Percentiles rank a stretch among this genome's conserved stretches.
Evolutionary conservation across 2,888 invertebrate species (phyloP).

Genomic region (Agriopis aurantiaria): DNA sequence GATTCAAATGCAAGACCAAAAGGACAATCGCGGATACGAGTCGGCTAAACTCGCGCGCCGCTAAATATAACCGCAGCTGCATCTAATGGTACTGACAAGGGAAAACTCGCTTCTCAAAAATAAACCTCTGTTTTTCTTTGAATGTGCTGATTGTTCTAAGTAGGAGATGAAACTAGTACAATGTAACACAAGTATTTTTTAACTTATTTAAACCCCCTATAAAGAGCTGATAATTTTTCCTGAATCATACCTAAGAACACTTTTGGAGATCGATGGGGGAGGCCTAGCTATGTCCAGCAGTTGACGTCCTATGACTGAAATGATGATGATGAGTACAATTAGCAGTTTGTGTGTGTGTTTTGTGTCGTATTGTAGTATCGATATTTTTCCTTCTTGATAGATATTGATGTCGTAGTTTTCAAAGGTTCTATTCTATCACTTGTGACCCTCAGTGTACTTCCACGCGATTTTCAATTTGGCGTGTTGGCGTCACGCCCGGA

Average conservation of each 20-base stretch:
- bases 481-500: slow-evolving; percentile 45
- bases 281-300: no score
- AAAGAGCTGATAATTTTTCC: no score
- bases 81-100: slow-evolving; percentile 29
- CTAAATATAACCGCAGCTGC: slow-evolving; percentile 34
- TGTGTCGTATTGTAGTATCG: no score
- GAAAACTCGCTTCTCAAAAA: slow-evolving; percentile 6
- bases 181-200: no score
- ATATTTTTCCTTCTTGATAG: no score
- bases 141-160: not conserved
- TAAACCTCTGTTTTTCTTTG: not conserved
- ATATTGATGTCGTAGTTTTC: not conserved
- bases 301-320: no score
- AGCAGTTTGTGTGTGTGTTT: no score
- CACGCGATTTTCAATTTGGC: slow-evolving; percentile 28
- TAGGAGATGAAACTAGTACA: no score
- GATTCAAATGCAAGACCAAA: slow-evolving; percentile 38
- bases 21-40: slow-evolving; percentile 37
- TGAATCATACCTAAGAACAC: no score
- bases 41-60: slow-evolving; percentile 20
- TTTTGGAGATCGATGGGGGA: no score
- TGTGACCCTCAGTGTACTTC: slow-evolving; percentile 11
- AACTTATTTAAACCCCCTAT: no score
- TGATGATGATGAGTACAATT: no score
- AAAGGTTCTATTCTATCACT: not conserved